A percentile compares a stretch with the other conserved stretches of the same genome.
phyloP scores from a whole-genome alignment of 2,888 invertebrate species.

The Phengaris alcon region DNA sequence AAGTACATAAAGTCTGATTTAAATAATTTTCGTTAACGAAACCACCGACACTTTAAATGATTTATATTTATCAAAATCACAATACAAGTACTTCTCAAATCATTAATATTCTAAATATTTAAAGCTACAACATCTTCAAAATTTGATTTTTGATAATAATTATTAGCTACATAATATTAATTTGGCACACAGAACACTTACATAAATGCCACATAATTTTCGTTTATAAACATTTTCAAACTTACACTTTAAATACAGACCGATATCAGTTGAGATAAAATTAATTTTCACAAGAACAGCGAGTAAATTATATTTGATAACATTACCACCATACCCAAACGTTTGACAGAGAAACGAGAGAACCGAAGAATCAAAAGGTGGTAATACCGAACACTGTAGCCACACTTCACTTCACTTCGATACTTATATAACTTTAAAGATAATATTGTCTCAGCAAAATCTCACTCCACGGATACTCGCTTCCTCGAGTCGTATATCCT shows the following conservation, averaged over 20 bases:
- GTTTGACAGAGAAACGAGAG: not conserved
- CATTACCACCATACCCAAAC: not conserved
- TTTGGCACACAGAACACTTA: conserved; percentile 59
- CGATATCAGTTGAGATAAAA: not conserved
- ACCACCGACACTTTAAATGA: conserved; percentile 41
- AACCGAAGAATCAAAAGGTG: not conserved
- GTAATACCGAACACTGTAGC: conserved; percentile 27
- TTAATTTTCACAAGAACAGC: conserved; percentile 16
- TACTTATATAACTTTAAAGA: conserved; percentile 66
- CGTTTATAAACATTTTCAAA: conserved; percentile 24
- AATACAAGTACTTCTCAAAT: conserved; percentile 48
- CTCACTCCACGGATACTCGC: conserved; percentile 77
- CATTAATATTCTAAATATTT: conserved; percentile 73
- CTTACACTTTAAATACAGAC: conserved; percentile 12
- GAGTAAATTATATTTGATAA: conserved; percentile 5
- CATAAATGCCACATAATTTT: conserved; percentile 37
- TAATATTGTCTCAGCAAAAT: conserved; percentile 78
- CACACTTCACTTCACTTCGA: conserved; percentile 51
- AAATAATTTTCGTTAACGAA: conserved; percentile 52
- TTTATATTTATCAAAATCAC: conserved; percentile 43
- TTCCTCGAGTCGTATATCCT: conserved; percentile 74
- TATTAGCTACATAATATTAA: conserved; percentile 35
- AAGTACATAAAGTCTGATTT: conserved; percentile 47
- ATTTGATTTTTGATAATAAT: conserved; percentile 33
- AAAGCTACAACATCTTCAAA: conserved; percentile 64